These are phyloP conservation scores for Crenuchus spilurus DNA, from an alignment of 2,797 vertebrate genomes.

Conservation along the genomic window DNA sequence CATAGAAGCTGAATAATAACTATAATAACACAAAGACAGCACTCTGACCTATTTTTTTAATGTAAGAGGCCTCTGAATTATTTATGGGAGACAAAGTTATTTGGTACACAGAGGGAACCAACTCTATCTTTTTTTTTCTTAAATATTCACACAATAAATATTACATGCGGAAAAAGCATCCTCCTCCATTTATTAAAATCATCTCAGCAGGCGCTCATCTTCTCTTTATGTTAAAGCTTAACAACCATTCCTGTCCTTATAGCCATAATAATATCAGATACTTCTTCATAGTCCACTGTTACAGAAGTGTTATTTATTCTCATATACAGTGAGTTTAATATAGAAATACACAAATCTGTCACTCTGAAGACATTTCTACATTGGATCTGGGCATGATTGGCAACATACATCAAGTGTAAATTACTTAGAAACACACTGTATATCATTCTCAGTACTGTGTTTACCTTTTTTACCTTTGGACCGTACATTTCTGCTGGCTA, in stretches of 20 bases:
- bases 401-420: not conserved
- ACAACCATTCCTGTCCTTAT: conserved; percentile 59
- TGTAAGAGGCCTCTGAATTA: conserved; percentile 75
- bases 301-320: not conserved
- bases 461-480: conserved; percentile 26
- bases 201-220: conserved; percentile 69
- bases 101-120: conserved; percentile 78
- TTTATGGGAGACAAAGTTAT: conserved; percentile 81
- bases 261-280: conserved; percentile 45
- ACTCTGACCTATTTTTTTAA: conserved; percentile 79
- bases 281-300: not conserved
- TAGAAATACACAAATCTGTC: not conserved
- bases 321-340: not conserved
- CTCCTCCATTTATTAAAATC: conserved; percentile 75
- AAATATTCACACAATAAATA: conserved; percentile 79
- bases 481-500: too few species aligned
- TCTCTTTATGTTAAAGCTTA: conserved; percentile 69
- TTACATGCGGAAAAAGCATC: conserved; percentile 76
- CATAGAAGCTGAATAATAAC: conserved; percentile 65
- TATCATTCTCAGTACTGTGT: not conserved
- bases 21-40: conserved; percentile 74
- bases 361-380: not conserved
- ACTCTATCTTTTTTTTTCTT: conserved; percentile 60
- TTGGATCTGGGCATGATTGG: not conserved
- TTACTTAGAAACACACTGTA: not conserved